phyloP scores from a whole-genome alignment of 2,888 invertebrate genomes.

The Scaeva pyrastri region DNA sequence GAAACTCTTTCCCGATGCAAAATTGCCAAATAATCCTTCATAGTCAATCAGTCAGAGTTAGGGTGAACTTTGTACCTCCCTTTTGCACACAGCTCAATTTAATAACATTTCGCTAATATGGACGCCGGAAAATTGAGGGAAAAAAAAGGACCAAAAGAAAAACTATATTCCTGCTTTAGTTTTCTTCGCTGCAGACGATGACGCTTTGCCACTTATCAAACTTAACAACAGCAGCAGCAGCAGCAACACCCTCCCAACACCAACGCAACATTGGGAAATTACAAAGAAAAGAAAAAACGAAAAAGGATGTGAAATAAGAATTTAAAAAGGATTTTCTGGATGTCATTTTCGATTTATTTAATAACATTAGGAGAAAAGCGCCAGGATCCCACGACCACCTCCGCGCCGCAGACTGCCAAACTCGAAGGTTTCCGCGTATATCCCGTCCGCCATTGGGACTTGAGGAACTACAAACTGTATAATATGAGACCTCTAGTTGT shows the following conservation, averaged over 20 bases:
- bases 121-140: slow-evolving; percentile 8
- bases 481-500: slow-evolving; percentile 12
- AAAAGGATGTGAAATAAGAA: slow-evolving; percentile 41
- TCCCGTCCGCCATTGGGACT: background rate
- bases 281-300: background rate
- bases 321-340: slow-evolving; percentile 68
- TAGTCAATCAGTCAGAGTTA: slow-evolving; percentile 67
- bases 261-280: slow-evolving; percentile 23
- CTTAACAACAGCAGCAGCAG: slow-evolving; percentile 31
- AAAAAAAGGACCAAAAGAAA: slow-evolving; percentile 24
- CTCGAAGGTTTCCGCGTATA: slow-evolving; percentile 6
- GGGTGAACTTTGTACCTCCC: background rate
- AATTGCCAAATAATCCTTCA: slow-evolving; percentile 67
- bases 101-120: slow-evolving; percentile 71
- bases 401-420: slow-evolving; percentile 9
- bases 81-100: slow-evolving; percentile 55
- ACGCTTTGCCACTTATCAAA: slow-evolving; percentile 66
- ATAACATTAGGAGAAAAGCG: slow-evolving; percentile 62
- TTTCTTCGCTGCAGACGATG: slow-evolving; percentile 29
- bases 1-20: slow-evolving; percentile 23
- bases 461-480: too few relatives aligned
- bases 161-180: slow-evolving; percentile 33
- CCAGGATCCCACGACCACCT: background rate
- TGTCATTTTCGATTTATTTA: slow-evolving; percentile 74
- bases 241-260: background rate